phyloP scores from a whole-genome alignment of 2,797 vertebrate species.

The Catostomus latipinnis region DNA sequence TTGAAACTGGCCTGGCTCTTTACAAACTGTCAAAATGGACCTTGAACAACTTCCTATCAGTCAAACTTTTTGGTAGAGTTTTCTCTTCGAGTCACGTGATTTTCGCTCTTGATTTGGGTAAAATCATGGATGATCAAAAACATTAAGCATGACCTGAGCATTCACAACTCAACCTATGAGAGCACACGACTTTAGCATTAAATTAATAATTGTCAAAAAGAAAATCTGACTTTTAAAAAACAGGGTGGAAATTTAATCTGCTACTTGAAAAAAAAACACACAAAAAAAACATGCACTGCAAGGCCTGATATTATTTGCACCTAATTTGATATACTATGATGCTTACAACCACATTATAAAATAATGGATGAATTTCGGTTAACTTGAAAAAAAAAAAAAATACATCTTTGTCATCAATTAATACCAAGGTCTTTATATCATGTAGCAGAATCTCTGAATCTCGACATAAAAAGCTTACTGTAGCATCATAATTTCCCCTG shows the following conservation, averaged over 20 bases:
- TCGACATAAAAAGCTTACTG: slow-evolving; percentile 39
- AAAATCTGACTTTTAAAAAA: background rate
- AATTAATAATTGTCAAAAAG: background rate
- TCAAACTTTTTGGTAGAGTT: background rate
- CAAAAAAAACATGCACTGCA: background rate
- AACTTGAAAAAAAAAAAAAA: slow-evolving; percentile 6
- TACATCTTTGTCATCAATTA: slow-evolving; percentile 26
- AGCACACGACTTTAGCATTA: background rate
- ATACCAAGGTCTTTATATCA: slow-evolving; percentile 42
- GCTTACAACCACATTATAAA: slow-evolving; percentile 30
- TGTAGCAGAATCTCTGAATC: slow-evolving; percentile 8
- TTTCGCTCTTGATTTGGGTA: background rate
- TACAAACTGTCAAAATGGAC: background rate
- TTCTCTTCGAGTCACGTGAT: background rate
- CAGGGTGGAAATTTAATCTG: background rate
- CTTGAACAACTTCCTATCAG: background rate
- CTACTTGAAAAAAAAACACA: background rate
- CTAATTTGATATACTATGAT: slow-evolving; percentile 19
- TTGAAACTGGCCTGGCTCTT: background rate
- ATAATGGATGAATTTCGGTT: background rate
- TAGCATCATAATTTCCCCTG: slow-evolving; percentile 44
- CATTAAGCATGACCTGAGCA: background rate
- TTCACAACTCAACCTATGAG: background rate
- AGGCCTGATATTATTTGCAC: slow-evolving; percentile 5
- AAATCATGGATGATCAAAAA: background rate